Conservation (phyloP, 1,140 invertebrate genomes). For the Babylonia areolata region DNA sequence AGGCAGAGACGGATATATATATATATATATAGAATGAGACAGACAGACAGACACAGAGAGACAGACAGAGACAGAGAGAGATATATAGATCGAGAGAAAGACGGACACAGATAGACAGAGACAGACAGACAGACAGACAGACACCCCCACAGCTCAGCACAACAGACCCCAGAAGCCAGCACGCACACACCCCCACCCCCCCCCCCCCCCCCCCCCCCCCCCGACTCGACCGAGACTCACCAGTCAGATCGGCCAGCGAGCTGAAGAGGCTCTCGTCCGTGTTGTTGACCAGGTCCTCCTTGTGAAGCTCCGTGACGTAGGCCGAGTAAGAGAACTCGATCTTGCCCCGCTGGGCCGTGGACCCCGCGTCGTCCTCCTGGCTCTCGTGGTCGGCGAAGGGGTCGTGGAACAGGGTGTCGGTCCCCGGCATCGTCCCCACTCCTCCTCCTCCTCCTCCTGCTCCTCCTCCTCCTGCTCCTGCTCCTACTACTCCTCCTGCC, state of each 20-base stretch:
- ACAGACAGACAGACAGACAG: too few relatives aligned
- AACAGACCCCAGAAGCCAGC: neutral
- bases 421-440: neutral
- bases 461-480: too few relatives aligned
- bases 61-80: too few relatives aligned
- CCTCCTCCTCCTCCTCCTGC: neutral
- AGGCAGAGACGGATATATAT: neutral
- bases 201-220: too few relatives aligned
- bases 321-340: slow-evolving; percentile 64
- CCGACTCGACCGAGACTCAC: neutral
- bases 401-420: slow-evolving; percentile 42
- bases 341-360: slow-evolving; percentile 34
- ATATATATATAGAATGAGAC: neutral
- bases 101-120: too few relatives aligned
- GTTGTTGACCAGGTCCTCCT: slow-evolving; percentile 65
- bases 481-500: too few relatives aligned
- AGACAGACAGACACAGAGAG: neutral
- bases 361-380: slow-evolving; percentile 44
- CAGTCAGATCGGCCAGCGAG: slow-evolving; percentile 52
- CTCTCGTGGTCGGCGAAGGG: slow-evolving; percentile 49
- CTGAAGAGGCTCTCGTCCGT: slow-evolving; percentile 64
- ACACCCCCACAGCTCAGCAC: neutral
- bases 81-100: too few relatives aligned
- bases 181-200: neutral
- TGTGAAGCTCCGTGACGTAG: slow-evolving; percentile 60